phyloP scores from a whole-genome alignment of 2,888 invertebrate species.

The Urechis unicinctus region DNA sequence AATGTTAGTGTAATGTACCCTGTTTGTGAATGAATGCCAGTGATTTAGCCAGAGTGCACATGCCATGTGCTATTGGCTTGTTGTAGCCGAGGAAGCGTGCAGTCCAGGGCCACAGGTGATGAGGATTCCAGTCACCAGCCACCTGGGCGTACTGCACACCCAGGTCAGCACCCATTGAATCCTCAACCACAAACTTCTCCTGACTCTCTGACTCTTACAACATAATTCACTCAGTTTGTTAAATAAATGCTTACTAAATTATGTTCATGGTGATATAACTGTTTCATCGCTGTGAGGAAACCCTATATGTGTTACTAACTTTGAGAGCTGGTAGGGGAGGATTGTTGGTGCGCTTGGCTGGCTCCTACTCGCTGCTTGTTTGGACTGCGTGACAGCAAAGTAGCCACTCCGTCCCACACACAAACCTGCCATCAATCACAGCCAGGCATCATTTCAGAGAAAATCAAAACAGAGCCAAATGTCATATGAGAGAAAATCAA shows the following conservation, averaged over 20 bases:
- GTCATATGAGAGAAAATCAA: too few relatives aligned
- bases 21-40: conserved; percentile 10
- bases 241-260: too few relatives aligned
- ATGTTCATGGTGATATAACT: too few relatives aligned
- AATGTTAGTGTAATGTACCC: not conserved
- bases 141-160: conserved; percentile 26
- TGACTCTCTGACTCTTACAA: not conserved
- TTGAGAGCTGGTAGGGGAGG: too few relatives aligned
- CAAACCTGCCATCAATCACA: conserved; percentile 14
- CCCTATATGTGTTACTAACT: too few relatives aligned
- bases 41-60: conserved; percentile 28
- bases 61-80: conserved; percentile 30
- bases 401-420: conserved; percentile 26
- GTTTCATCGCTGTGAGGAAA: too few relatives aligned
- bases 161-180: conserved; percentile 8
- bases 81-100: conserved; percentile 28
- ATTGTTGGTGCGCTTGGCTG: too few relatives aligned
- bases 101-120: conserved; percentile 27
- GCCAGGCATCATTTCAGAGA: too few relatives aligned
- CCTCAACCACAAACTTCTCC: not conserved
- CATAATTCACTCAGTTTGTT: too few relatives aligned
- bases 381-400: conserved; percentile 22
- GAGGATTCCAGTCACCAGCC: conserved; percentile 31
- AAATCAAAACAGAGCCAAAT: too few relatives aligned
- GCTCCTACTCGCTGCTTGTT: not conserved